Evolutionary conservation across 2,797 vertebrate species (phyloP).

Genomic region (Notoglanidium macrostoma): DNA sequence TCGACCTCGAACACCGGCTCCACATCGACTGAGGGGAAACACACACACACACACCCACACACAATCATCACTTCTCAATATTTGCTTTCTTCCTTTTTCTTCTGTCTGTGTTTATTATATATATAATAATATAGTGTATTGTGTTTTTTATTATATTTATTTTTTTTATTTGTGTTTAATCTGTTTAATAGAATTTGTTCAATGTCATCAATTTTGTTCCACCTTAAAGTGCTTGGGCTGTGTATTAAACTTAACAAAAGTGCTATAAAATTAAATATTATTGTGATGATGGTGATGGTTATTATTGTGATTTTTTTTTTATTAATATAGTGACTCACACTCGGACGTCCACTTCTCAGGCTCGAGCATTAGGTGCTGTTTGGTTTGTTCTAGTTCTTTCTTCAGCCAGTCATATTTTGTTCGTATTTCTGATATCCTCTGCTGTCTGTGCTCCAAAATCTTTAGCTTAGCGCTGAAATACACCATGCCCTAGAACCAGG

Average conservation of each 20-base stretch:
- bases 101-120: too few relatives aligned
- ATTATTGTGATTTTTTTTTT: not conserved
- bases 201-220: not conserved
- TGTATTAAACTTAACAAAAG: not conserved
- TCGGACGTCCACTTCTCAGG: constrained; percentile 94
- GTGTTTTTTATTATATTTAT: not conserved
- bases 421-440: constrained; percentile 91
- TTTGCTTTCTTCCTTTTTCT: not conserved
- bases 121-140: too few relatives aligned
- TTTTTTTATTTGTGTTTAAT: not conserved
- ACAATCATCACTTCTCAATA: not conserved
- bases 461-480: constrained; percentile 89
- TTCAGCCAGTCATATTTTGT: constrained; percentile 94
- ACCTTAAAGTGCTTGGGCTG: not conserved
- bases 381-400: constrained; percentile 94
- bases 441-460: constrained; percentile 91
- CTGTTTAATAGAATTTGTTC: not conserved
- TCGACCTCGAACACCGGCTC: constrained; percentile 91
- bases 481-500: constrained; percentile 76
- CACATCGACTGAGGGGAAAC: constrained; percentile 80
- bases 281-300: not conserved
- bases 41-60: not conserved
- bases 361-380: constrained; percentile 95
- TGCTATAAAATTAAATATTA: not conserved
- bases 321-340: constrained; percentile 77